Base-by-base conservation (phyloP, 2,113 vertebrate genomes). In the Calyptommatus sinebrachiatus region DNA sequence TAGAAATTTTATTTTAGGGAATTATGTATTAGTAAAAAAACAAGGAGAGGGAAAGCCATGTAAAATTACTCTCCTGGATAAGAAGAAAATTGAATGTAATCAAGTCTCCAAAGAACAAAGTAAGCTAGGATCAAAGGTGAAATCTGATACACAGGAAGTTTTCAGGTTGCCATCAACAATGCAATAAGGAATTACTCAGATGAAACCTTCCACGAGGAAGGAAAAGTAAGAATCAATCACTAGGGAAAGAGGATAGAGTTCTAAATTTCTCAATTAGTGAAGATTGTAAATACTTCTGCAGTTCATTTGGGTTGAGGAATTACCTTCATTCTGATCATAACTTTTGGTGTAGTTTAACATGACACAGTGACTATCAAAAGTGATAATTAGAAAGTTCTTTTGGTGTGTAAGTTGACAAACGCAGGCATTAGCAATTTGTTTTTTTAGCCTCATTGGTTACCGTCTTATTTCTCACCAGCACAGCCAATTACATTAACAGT, bases 71-170 rank as follows among this genome's bases (percentile, higher is more conserved):
- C 89, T 88, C 78, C 89, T 90, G 88, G 79, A 81, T 83, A 86
- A 89, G 92, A 88, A 90, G 90, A 91, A 61, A 74, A 53, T 48
- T 45, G 12, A 68, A 85, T 76, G 73, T 11, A 89, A 90, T 83
- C 83, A 67, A 41, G 29, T 80, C 86, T 83, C 71, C 35, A 41
- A 20, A 72, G 76, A 79, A 82, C 80, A 86, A 50, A 77, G 91
- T 84, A 80, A 79, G 86, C 89, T 82, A 91, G 91, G 85, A 93
- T 93, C 92, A 95, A 95, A 93, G 90, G 26, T 16, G 31, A 90
- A 85, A 77, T 88, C 89, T 57, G 86, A 76, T n/a, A 87, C 84
- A 89, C 84, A 89, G 90, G 90, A 87, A 83, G 88, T 87, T 83
- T 86, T 91, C 88, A 85, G 91, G 84, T 87, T 90, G 89, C 86